Evolutionary conservation across 2,888 invertebrate species (phyloP), one percentile per base, ranked within the genome.

Genomic region (Hypselothyrea guttata): DNA sequence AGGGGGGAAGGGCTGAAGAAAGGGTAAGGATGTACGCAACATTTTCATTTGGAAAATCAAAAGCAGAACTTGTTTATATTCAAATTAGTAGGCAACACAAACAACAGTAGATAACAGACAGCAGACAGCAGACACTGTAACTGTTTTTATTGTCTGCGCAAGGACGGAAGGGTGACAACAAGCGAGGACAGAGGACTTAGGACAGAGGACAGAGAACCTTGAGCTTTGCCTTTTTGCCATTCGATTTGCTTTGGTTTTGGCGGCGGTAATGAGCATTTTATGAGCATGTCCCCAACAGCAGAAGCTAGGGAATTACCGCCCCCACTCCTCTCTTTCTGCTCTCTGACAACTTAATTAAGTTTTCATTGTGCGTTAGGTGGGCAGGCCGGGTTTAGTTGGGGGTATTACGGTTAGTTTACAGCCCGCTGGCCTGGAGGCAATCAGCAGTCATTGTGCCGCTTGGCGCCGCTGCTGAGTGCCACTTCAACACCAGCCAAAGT

Each of bases 61-160:
- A 67, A 75, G 70, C 69, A 72, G 71, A 82, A 82, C 81, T 82
- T 82, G 81, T 82, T 82, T 82, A 84, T 82, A 82, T 82, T 82
- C 74, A 82, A 84, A 82, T 84, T 82, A 82, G 79, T 82, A 82
- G 81, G 83, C 84, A 84, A 65, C 75, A 61, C 71, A 81, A 71
- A 82, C 65, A 82, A 53, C 41, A 16, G 27, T 35, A 48, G 51
- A 47, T 40, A 44, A 41, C 41, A 22, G 18, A 37, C 53, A 47
- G 51, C 28, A 51, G 57, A 34, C 46, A 56, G 44, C 31, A 28
- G 44, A 41, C 56, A 28, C 31, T 28, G 46, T 46, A 48, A 58
- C 63, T 58, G 71, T 58, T 71, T 58, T 71, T 71, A 71, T 71
- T 72, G 63, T 56, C 54, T 45, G 68, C 62, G 15, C 55, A 54